Evolutionary conservation across 2,797 vertebrate genomes (phyloP), one percentile per base, ranked within the genome.

Genomic region (Ceryle rudis): DNA sequence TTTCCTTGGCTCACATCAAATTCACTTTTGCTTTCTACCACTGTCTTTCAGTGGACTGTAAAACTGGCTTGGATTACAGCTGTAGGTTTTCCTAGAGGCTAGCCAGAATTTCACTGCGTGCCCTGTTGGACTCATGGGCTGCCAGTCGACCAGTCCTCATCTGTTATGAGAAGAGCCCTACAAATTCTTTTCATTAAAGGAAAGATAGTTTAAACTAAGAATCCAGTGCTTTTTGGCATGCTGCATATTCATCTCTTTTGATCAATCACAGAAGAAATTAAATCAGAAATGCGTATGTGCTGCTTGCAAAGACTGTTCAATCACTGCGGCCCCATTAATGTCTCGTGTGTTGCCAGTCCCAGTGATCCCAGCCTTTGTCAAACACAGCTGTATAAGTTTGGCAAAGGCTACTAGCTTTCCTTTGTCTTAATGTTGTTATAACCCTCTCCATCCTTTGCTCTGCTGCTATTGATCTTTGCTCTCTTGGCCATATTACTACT

Each of bases 381-480:
- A 60, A 42, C 33, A 46, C 33, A 23, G 21, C 22, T 86, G 31
- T 51, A 2, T 31, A 55, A 62, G 33, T 78, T 57, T 91, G 78
- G 61, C 79, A 81, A 92, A 89, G 25, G 13, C 55, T 89, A 15
- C 22, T 62, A 54, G 44, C 14, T 93, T 82, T 91, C n/a, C 41
- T 85, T 77, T 80, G 52, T 61, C 20, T 51, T 77, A 46, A n/a
- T 74, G 8, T 69, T 75, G 17, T 80, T 81, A 70, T 20, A 86
- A 73, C 17, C 31, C 23, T 66, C 6, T n/a, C 21, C 47, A 71
- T 85, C 33, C 44, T 46, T 19, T 61, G 31, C 28, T 84, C 42
- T 88, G 14, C 58, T 54, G 41, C 77, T 85, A 29, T n/a, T 87
- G 60, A 91, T 87, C 67, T 90, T 94, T 93, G n/a, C 60, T 47